Evolutionary conservation across 2,888 invertebrate genomes (phyloP).

Genomic region (Clusia tigrina): DNA sequence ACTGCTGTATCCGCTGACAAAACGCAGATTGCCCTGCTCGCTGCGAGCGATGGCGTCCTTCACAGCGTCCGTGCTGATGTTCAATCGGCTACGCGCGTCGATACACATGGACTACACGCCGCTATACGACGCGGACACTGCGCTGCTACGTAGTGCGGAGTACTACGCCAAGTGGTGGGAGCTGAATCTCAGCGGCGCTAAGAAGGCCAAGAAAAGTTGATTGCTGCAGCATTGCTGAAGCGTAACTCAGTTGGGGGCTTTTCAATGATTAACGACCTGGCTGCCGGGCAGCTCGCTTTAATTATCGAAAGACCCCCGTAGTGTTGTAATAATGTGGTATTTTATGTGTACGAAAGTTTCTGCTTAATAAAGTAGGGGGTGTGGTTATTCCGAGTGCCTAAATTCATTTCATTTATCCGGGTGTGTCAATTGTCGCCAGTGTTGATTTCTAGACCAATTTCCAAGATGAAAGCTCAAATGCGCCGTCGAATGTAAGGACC

Average conservation of each 20-base stretch:
- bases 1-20: conserved; percentile 52
- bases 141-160: conserved; percentile 55
- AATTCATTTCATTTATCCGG: no score
- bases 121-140: conserved; percentile 54
- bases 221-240: conserved; percentile 15
- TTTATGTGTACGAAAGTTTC: no score
- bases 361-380: no score
- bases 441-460: no score
- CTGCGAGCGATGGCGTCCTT: conserved; percentile 65
- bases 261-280: conserved; percentile 31
- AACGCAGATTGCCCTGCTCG: conserved; percentile 58
- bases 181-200: conserved; percentile 41
- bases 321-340: no score
- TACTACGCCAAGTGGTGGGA: conserved; percentile 63
- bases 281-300: no score
- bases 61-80: conserved; percentile 68
- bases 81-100: conserved; percentile 69
- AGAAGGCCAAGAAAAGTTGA: background rate
- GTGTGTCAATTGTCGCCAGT: no score
- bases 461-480: no score
- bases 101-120: conserved; percentile 65
- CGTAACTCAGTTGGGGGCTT: conserved; percentile 27
- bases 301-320: no score
- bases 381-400: no score
- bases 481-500: no score